These are phyloP conservation scores for Drosophila macrospina DNA, from an alignment of 2,888 invertebrate genomes.

Conservation along the genomic window DNA sequence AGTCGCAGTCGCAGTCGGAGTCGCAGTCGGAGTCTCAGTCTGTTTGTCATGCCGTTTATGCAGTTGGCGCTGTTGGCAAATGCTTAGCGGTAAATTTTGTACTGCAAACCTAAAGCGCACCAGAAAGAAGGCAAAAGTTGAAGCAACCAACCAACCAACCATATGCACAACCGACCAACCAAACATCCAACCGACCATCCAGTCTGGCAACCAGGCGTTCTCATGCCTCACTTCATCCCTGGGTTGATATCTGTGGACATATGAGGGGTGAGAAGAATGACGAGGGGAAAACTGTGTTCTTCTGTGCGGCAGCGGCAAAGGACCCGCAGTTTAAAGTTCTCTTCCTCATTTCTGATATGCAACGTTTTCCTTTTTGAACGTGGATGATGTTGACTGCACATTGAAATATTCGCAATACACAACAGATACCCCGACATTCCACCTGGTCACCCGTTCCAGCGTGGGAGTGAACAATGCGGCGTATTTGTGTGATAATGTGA, in stretches of 20 bases:
- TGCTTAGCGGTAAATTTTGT: slow-evolving; percentile 74
- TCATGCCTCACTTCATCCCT: slow-evolving; percentile 42
- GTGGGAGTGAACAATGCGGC: slow-evolving; percentile 68
- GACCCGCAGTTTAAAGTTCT: slow-evolving; percentile 72
- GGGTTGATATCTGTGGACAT: slow-evolving; percentile 40
- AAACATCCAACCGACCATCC: slow-evolving; percentile 25
- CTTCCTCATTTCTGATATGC: slow-evolving; percentile 47
- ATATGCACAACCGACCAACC: too few species aligned
- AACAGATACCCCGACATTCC: slow-evolving; percentile 32
- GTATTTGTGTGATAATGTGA: slow-evolving; percentile 66
- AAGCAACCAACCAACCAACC: slow-evolving; percentile 30
- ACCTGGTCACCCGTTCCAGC: background rate
- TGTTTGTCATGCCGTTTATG: slow-evolving; percentile 67
- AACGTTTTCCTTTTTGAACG: slow-evolving; percentile 46
- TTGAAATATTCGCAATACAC: slow-evolving; percentile 49
- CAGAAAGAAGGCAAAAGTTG: slow-evolving; percentile 20
- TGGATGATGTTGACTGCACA: slow-evolving; percentile 49
- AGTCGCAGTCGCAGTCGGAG: slow-evolving; percentile 11
- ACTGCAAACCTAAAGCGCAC: slow-evolving; percentile 40
- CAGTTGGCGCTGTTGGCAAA: slow-evolving; percentile 64
- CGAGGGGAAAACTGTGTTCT: slow-evolving; percentile 4
- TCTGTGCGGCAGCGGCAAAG: slow-evolving; percentile 26
- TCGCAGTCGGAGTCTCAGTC: slow-evolving; percentile 13
- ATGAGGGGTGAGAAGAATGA: background rate
- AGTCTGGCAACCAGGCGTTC: slow-evolving; percentile 14